Percentiles rank a stretch among this genome's conserved stretches.
phyloP scores from a whole-genome alignment of 2,797 vertebrate species.

The Molothrus ater region DNA sequence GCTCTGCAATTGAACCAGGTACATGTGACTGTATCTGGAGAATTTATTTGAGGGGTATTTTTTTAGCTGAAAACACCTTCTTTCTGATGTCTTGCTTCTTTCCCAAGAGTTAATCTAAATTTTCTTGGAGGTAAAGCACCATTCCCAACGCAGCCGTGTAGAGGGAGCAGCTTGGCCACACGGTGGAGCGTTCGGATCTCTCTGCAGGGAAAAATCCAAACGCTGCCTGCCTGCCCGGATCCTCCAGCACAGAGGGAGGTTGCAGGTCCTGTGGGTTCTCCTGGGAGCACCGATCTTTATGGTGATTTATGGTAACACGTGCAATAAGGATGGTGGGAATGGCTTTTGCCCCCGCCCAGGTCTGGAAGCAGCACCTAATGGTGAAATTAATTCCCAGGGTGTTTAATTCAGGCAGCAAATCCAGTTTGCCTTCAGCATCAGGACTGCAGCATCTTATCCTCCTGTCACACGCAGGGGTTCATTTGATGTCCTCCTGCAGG shows the following conservation, averaged over 20 bases:
- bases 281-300: accelerated
- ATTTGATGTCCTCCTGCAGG: too few relatives aligned
- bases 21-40: accelerated
- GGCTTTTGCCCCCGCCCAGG: accelerated
- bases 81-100: not conserved
- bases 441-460: not conserved
- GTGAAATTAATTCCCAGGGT: not conserved
- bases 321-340: not conserved
- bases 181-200: constrained; percentile 24
- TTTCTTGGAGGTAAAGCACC: not conserved
- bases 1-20: not conserved
- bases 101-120: not conserved
- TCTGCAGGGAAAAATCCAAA: not conserved
- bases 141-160: accelerated
- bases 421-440: not conserved
- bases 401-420: not conserved
- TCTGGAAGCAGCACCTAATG: not conserved
- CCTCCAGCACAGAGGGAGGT: not conserved
- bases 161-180: not conserved
- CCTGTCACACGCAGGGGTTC: not conserved
- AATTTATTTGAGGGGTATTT: not conserved
- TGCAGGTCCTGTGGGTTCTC: accelerated
- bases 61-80: not conserved
- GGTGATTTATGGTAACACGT: not conserved
- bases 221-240: not conserved